Base-by-base conservation (phyloP, 2,797 vertebrate genomes). In the Darevskia nairensis region DNA sequence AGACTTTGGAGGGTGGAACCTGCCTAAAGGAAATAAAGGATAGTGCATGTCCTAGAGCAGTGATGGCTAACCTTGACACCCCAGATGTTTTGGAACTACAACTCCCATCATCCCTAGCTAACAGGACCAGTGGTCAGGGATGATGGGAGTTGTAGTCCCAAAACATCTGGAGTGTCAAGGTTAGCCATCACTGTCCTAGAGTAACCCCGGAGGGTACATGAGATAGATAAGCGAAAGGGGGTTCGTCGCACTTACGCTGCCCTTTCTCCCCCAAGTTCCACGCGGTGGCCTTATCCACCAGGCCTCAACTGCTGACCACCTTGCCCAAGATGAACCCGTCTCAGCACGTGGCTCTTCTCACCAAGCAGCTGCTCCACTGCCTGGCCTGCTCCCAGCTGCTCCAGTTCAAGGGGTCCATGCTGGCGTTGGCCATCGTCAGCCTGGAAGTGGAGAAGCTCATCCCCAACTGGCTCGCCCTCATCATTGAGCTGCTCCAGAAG, bases 361-460 rank as follows among this genome's bases (percentile, higher is more conserved):
- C 97, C 82, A 98, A 96, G 95, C 97, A 97, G 94, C 97, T 99
- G 78, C 97, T 98, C 95, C 97, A 97, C 93, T 99, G 98, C 96
- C 97, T 98, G 96, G 97, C 98, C 64, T 98, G 98, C 94, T 97
- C 96, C 97, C 96, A 97, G 68, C 97, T 99, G 94, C 94, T 98
- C 85, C 98, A 98, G 93, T 97, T 98, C 93, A 98, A 97, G 96
- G 98, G 99, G 93, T 99, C 98, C 95, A 98, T 98, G 97, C 97
- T 99, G 96, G 98, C 98, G 8, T 95, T 99, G 96, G 98, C 98
- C 92, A 97, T 99, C 90, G 93, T 99, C 97, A 99, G 98, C 94
- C 96, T 99, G 96, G 98, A 99, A 94, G 97, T 99, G 98, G 98
- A 99, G 97, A 98, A 97, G 91, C 97, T 98, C 91, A 98, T 98